Evolutionary conservation across 37 sponge, comb jelly and placozoan species (phyloP).

Genomic region (Axinella damicornis): DNA sequence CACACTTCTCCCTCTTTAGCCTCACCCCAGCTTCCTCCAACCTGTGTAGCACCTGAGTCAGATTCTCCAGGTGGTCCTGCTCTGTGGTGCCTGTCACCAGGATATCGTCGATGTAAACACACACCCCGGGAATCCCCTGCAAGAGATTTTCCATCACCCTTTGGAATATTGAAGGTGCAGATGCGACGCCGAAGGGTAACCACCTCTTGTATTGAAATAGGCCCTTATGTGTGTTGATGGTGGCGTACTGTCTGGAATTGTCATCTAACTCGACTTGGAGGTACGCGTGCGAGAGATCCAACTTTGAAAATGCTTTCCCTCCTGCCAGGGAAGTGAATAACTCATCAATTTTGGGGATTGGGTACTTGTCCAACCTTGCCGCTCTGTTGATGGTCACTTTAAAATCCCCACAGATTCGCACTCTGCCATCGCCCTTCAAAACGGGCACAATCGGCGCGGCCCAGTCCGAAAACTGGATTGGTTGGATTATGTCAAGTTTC

Average conservation of each 20-base stretch:
- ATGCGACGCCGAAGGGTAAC: too few relatives aligned
- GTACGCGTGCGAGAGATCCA: neutral
- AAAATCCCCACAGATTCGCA: constrained; percentile 38
- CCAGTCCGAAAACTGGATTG: constrained; percentile 32
- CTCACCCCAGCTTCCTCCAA: constrained; percentile 16
- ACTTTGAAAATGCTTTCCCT: neutral
- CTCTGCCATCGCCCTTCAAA: constrained; percentile 8
- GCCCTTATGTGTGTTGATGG: too few relatives aligned
- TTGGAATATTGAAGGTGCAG: constrained; percentile 9
- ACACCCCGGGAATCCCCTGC: neutral
- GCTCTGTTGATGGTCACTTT: constrained; percentile 32
- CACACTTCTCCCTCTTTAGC: constrained; percentile 19
- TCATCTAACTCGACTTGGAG: neutral
- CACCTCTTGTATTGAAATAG: too few relatives aligned
- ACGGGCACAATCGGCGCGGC: constrained; percentile 43
- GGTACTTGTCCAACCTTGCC: neutral
- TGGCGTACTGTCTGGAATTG: too few relatives aligned
- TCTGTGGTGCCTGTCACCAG: constrained; percentile 37
- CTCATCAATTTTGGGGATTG: constrained; percentile 17
- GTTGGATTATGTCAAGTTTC: neutral
- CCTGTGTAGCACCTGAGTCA: neutral
- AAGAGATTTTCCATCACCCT: constrained; percentile 17
- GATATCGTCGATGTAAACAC: constrained; percentile 35
- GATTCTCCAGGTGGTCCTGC: constrained; percentile 8
- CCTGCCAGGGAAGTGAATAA: constrained; percentile 22